Evolutionary conservation across 2,113 vertebrate genomes (phyloP), one percentile per base, ranked within the genome.

Genomic region (Dicaeum eximium): DNA sequence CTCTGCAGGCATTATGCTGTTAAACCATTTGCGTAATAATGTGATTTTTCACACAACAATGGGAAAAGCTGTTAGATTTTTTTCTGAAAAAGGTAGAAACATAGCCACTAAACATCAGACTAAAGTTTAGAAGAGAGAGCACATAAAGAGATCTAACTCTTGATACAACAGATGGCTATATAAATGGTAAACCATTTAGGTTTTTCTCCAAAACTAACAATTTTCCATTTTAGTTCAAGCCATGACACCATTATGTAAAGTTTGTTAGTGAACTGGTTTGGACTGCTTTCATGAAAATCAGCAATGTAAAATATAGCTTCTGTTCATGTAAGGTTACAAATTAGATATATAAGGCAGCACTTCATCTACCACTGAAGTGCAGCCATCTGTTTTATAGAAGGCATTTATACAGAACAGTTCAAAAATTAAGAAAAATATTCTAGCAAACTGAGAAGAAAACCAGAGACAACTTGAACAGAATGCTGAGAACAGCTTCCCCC

Each of bases 351-450:
- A 86, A 88, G 72, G 75, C 80, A 96, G 64, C 72, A 84, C 67
- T 94, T 92, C 42, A 95, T 90, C 72, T 23, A 44, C 69, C 44
- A 79, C 72, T 93, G 77, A 97, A 95, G 65, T 61, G 77, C 56
- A 91, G 61, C 94, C 96, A 97, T 96, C 95, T 97, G 96, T 84
- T 94, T 81, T 60, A 86, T 78, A 75, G 69, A 33, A 93, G 23
- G 5, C 40, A 87, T 86, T 88, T 86, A 62, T 44, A 69, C 20
- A 71, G 88, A 94, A 73, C 25, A 71, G 69, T 74, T 67, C 80
- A 53, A 92, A 90, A 88, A 77, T 23, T 42, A 91, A 67, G 67
- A 77, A 93, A 95, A 87, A 93, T 70, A 72, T 89, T 91, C 89
- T 2, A 83, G 56, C 44, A 88, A 94, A 83, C 54, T 80, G 70